A percentile compares a stretch with the other conserved stretches of the same genome.
Evolutionary conservation across 2,888 invertebrate species (phyloP).

Genomic region (Phyto melanocephala): DNA sequence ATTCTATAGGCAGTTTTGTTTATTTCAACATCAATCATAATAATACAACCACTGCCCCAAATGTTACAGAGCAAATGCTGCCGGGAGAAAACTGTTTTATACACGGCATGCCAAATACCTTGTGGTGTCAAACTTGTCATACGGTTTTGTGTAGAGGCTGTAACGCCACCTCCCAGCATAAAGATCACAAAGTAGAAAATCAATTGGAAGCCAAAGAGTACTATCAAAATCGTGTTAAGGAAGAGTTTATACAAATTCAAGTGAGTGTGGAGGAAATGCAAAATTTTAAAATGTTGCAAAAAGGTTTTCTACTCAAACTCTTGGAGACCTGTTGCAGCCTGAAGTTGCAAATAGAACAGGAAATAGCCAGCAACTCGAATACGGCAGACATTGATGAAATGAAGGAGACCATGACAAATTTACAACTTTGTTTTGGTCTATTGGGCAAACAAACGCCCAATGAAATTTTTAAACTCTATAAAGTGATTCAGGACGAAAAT

Average conservation of each 20-base stretch:
- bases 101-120: conserved; percentile 85
- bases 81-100: conserved; percentile 83
- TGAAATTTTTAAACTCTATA: conserved; percentile 83
- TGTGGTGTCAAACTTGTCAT: conserved; percentile 86
- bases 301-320: conserved; percentile 86
- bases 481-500: conserved; percentile 83
- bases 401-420: conserved; percentile 82
- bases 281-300: conserved; percentile 84
- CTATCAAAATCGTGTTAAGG: conserved; percentile 83
- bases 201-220: conserved; percentile 84
- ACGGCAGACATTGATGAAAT: conserved; percentile 84
- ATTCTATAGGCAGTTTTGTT: conserved; percentile 44
- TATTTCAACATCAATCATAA: conserved; percentile 38
- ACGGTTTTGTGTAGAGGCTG: conserved; percentile 84
- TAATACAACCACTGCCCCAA: conserved; percentile 17
- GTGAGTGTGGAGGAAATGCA: conserved; percentile 86
- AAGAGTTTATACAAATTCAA: conserved; percentile 84
- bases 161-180: conserved; percentile 83
- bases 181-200: conserved; percentile 84
- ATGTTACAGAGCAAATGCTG: conserved; percentile 62
- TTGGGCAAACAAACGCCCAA: conserved; percentile 80
- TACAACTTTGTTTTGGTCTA: conserved; percentile 82
- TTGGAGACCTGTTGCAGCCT: conserved; percentile 87
- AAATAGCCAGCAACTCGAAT: conserved; percentile 84
- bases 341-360: conserved; percentile 87